Conservation (phyloP, 1,140 invertebrate genomes). For the Drosophila bocqueti region DNA sequence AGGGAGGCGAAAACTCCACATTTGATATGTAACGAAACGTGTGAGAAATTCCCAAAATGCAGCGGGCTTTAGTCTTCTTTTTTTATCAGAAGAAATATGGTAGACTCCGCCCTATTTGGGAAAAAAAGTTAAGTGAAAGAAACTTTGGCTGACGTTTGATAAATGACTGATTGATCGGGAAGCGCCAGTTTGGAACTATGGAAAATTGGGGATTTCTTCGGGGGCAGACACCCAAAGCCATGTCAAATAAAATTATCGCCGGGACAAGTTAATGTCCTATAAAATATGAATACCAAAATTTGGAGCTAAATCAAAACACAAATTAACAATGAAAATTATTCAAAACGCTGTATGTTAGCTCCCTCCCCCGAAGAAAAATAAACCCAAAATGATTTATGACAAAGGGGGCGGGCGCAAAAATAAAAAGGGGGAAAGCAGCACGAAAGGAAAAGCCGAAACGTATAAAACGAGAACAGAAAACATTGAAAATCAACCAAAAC, state of each 20-base stretch:
- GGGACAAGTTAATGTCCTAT: constrained; percentile 71
- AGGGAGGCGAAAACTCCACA: neutral
- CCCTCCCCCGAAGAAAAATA: constrained; percentile 19
- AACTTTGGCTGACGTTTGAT: constrained; percentile 54
- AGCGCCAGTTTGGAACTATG: constrained; percentile 28
- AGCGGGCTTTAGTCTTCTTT: constrained; percentile 37
- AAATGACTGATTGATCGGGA: constrained; percentile 73
- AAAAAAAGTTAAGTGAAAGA: constrained; percentile 38
- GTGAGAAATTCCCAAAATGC: constrained; percentile 70
- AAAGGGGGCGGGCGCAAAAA: constrained; percentile 44
- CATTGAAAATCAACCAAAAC: constrained; percentile 64
- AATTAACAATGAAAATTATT: constrained; percentile 62
- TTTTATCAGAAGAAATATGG: constrained; percentile 49
- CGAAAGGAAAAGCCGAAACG: constrained; percentile 32
- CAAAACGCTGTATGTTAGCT: constrained; percentile 40
- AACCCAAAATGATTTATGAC: constrained; percentile 73
- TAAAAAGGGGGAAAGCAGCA: constrained; percentile 25
- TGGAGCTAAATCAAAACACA: constrained; percentile 63
- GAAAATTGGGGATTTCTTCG: constrained; percentile 17
- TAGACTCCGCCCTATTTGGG: constrained; percentile 8
- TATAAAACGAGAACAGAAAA: constrained; percentile 58
- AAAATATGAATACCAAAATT: constrained; percentile 47
- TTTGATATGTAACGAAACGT: constrained; percentile 69
- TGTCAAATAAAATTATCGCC: constrained; percentile 57
- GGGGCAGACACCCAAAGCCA: constrained; percentile 46